Evolutionary conservation across 2,797 vertebrate genomes (phyloP).

Genomic region (Antennarius maculatus): DNA sequence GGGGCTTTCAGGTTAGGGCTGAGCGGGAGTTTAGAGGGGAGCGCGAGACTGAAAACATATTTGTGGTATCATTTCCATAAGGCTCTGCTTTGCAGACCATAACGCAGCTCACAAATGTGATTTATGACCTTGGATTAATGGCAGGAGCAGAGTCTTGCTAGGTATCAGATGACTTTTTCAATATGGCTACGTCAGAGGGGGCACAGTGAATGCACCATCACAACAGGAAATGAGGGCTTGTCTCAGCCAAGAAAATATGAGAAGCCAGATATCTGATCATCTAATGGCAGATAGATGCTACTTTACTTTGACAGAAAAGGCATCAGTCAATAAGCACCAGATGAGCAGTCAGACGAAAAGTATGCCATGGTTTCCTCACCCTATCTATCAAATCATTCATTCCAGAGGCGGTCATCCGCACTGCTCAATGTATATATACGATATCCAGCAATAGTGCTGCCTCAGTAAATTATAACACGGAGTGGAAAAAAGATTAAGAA

Average conservation of each 20-base stretch:
- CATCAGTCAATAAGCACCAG: conserved; percentile 81
- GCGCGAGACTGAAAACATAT: conserved; percentile 74
- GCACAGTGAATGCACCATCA: conserved; percentile 77
- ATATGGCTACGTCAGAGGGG: conserved; percentile 82
- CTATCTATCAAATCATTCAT: conserved; percentile 55
- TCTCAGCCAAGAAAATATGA: conserved; percentile 82
- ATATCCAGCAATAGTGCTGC: conserved; percentile 32
- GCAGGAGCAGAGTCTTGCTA: conserved; percentile 76
- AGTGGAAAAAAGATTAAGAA: conserved; percentile 10
- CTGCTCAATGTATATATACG: conserved; percentile 24
- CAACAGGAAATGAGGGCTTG: conserved; percentile 84
- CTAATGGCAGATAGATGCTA: conserved; percentile 84
- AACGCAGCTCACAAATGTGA: conserved; percentile 81
- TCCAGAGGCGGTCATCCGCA: conserved; percentile 34
- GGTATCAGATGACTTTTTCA: conserved; percentile 86
- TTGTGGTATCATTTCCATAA: conserved; percentile 82
- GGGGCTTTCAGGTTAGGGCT: conserved; percentile 68
- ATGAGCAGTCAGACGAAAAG: conserved; percentile 69
- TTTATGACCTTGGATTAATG: conserved; percentile 88
- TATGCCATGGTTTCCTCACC: conserved; percentile 50
- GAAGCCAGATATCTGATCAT: conserved; percentile 83
- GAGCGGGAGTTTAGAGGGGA: conserved; percentile 56
- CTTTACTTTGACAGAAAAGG: conserved; percentile 85
- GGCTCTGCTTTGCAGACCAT: conserved; percentile 75
- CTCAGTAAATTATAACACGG: conserved; percentile 24